Percentiles rank a stretch among this genome's conserved stretches.
Conservation (phyloP, 2,888 invertebrate genomes). For the Pinctada fucata region DNA sequence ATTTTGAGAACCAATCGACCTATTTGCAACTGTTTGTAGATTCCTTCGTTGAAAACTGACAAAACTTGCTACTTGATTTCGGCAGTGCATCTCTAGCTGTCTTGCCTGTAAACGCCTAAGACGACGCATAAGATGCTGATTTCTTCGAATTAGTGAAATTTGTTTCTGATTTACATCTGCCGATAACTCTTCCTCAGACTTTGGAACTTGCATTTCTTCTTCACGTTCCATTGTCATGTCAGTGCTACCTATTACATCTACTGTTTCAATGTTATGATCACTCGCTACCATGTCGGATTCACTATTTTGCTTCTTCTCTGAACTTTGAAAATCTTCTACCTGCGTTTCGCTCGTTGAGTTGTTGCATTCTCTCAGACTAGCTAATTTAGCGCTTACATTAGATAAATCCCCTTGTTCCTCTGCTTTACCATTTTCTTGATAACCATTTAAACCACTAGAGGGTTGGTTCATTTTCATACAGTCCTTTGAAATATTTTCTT, state of each 20-base stretch:
- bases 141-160: slow-evolving; percentile 83
- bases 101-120: slow-evolving; percentile 87
- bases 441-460: slow-evolving; percentile 29
- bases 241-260: neutral
- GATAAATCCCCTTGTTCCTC: neutral
- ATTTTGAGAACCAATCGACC: slow-evolving; percentile 45
- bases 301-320: neutral
- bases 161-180: slow-evolving; percentile 77
- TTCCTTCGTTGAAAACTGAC: slow-evolving; percentile 84
- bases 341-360: neutral
- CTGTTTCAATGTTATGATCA: neutral
- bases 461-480: slow-evolving; percentile 53
- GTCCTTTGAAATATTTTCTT: slow-evolving; percentile 18
- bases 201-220: slow-evolving; percentile 3
- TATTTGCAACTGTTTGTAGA: slow-evolving; percentile 67
- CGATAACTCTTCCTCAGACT: slow-evolving; percentile 25
- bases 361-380: neutral
- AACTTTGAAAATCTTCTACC: neutral
- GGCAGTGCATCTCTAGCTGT: slow-evolving; percentile 86
- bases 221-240: neutral
- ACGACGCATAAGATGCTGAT: slow-evolving; percentile 85
- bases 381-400: neutral
- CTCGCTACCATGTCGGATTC: neutral
- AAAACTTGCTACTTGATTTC: slow-evolving; percentile 87
- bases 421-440: slow-evolving; percentile 13